Conservation (phyloP, 2,797 vertebrate species). For the Macroramphosus scolopax region DNA sequence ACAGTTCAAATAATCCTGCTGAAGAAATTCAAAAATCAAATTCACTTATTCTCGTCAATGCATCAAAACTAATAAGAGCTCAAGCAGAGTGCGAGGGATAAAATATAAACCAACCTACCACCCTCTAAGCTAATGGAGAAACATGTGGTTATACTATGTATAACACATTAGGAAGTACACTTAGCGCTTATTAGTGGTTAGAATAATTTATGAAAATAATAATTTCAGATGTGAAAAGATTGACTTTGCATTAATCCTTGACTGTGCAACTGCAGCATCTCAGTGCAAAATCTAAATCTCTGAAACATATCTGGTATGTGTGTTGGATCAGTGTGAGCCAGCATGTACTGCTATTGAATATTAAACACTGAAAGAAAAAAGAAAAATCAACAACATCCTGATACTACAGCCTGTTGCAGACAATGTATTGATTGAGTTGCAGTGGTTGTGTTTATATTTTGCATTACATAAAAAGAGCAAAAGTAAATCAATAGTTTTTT, state of each 20-base stretch:
- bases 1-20: no score
- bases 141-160: conserved; percentile 11
- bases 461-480: neutral
- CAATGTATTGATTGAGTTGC: neutral
- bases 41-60: conserved; percentile 1
- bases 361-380: no score
- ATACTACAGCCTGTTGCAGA: neutral
- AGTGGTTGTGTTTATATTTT: neutral
- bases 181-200: no score
- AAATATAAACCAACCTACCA: conserved; percentile 7
- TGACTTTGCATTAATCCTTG: conserved; percentile 10
- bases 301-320: conserved; percentile 18
- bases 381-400: neutral
- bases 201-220: conserved; percentile 4
- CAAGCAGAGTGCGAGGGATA: neutral
- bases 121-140: conserved; percentile 6
- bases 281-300: neutral
- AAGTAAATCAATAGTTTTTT: neutral
- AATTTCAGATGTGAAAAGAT: neutral
- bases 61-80: neutral
- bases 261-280: neutral
- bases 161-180: neutral
- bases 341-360: conserved; percentile 39
- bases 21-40: conserved; percentile 1
- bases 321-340: conserved; percentile 32